Percentiles rank a stretch among this genome's conserved stretches.
Evolutionary conservation across 2,797 vertebrate genomes (phyloP).

Genomic region (Lutra lutra): DNA sequence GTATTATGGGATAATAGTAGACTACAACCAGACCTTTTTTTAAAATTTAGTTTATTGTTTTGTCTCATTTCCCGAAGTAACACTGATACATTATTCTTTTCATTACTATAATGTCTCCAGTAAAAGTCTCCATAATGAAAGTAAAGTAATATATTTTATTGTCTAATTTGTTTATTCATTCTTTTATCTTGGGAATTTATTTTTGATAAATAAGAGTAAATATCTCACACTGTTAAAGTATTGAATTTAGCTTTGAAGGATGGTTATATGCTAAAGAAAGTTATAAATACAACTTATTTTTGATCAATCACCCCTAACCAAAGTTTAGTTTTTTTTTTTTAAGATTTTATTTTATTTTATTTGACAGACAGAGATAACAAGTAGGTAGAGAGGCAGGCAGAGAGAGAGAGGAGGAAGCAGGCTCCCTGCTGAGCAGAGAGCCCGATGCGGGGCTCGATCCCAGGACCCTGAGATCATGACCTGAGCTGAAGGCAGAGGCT

Average conservation of each 20-base stretch:
- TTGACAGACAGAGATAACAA: too few relatives aligned
- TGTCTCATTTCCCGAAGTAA: background rate
- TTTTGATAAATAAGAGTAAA: constrained; percentile 23
- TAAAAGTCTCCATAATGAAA: background rate
- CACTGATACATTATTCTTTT: background rate
- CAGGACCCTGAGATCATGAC: too few relatives aligned
- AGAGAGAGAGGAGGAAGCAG: too few relatives aligned
- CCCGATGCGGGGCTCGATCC: too few relatives aligned
- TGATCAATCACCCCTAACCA: background rate
- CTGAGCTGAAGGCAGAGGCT: too few relatives aligned
- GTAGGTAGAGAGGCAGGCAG: too few relatives aligned
- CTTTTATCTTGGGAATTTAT: background rate
- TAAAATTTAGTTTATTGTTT: background rate
- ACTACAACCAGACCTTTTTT: background rate
- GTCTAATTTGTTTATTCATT: background rate
- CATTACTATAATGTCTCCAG: background rate
- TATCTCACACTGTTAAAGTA: background rate
- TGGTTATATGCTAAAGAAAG: background rate
- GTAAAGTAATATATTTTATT: background rate
- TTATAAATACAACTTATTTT: background rate
- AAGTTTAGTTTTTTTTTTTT: background rate
- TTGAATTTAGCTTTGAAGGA: background rate
- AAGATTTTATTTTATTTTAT: too few relatives aligned
- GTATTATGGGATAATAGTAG: background rate
- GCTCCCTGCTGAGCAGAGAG: too few relatives aligned